Base-by-base conservation (phyloP, 2,113 vertebrate genomes). In the Chionodraco myersi region DNA sequence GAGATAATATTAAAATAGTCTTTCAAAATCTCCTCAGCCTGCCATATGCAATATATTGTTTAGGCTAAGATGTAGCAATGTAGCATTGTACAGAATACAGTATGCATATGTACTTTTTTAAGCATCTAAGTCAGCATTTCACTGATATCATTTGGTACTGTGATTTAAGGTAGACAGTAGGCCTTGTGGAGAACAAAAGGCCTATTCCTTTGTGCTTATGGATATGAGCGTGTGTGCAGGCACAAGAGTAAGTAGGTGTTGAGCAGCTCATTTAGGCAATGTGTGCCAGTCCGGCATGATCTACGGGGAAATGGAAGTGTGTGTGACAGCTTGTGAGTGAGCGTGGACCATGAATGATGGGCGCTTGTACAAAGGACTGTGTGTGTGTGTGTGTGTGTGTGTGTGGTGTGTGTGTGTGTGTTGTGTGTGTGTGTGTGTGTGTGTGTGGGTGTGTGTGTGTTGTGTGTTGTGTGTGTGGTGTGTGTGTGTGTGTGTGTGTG, bases 291-390 rank as follows among this genome's bases (percentile, higher is more conserved):
- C 78, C 51, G 48, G 53, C 53, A 12, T 84, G 89, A 92, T 92
- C 65, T 72, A 91, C 34, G 75, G 87, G 71, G 74, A 77, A 83
- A 83, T 26, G 77, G 63, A 59, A 91, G 23, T 7, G 65, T 13
- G 71, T 70, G 74, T 88, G 90, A 91, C 90, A 91, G 83, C 75
- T 70, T 66, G 73, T 78, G 82, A 88, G 83, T 49, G 83, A 86
- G 65, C 60, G 51, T 18, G 21, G 53, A 45, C 30, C 13, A 11
- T 86, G 72, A 88, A 84, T 88, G 85, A 91, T 84, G 77, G 91
- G 77, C 58, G 66, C 57, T 41, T 5, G 58, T 44, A 13, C 47
- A 26, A 53, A 36, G 34, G 44, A 48, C 26, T 30, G 30, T 5
- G 30, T 7, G 30, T n/a, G 66, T 15, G 58, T n/a, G 10, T 10